Evolutionary conservation across 1,140 invertebrate species (phyloP).

Genomic region (Aphis gossypii): DNA sequence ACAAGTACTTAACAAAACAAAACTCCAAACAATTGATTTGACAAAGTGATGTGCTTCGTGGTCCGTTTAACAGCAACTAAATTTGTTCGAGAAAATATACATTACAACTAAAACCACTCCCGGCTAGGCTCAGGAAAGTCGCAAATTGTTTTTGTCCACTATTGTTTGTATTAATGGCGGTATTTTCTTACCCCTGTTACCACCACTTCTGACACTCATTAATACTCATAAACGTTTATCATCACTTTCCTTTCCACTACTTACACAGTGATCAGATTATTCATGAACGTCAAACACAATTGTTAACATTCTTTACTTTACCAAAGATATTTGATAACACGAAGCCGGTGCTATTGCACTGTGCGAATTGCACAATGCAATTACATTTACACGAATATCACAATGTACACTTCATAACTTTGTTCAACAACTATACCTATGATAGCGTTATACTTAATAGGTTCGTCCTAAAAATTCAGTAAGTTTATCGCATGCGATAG

Average conservation of each 20-base stretch:
- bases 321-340: slow-evolving; percentile 35
- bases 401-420: background rate
- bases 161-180: slow-evolving; percentile 46
- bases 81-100: background rate
- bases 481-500: background rate
- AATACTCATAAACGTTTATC: slow-evolving; percentile 41
- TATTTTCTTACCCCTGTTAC: slow-evolving; percentile 16
- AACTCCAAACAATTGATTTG: slow-evolving; percentile 39
- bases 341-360: background rate
- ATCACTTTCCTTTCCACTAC: slow-evolving; percentile 24
- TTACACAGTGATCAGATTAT: slow-evolving; percentile 30
- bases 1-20: background rate
- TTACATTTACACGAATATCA: background rate
- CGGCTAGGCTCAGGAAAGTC: background rate
- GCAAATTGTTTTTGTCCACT: slow-evolving; percentile 46
- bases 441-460: background rate
- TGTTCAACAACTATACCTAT: background rate
- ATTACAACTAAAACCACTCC: background rate
- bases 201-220: background rate
- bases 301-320: slow-evolving; percentile 38
- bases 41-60: slow-evolving; percentile 5
- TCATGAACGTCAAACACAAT: slow-evolving; percentile 27
- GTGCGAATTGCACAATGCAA: background rate
- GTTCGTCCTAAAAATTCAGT: background rate
- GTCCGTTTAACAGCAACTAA: slow-evolving; percentile 25